phyloP scores from a whole-genome alignment of 2,888 invertebrate species.

The Rhingia campestris region DNA sequence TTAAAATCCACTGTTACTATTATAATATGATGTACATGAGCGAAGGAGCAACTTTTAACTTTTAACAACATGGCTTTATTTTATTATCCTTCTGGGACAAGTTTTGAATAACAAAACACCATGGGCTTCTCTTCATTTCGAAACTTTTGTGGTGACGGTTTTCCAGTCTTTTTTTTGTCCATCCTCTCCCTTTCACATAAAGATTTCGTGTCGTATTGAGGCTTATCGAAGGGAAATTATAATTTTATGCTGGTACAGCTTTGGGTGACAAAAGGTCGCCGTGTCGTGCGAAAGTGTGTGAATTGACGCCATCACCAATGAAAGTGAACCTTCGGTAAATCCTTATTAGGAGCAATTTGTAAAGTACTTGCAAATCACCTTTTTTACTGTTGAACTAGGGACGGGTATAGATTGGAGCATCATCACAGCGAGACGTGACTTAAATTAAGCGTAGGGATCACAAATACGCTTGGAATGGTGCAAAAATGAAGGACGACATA shows the following conservation, averaged over 20 bases:
- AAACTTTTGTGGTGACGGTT: constrained; percentile 31
- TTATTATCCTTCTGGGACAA: constrained; percentile 70
- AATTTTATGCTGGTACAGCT: constrained; percentile 63
- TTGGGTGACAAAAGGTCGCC: constrained; percentile 62
- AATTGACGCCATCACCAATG: constrained; percentile 22
- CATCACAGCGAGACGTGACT: constrained; percentile 64
- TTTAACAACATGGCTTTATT: constrained; percentile 70
- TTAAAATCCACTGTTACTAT: constrained; percentile 10
- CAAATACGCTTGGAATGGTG: constrained; percentile 41
- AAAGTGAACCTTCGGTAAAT: constrained; percentile 68
- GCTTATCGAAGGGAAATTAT: constrained; percentile 70
- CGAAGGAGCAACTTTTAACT: constrained; percentile 53
- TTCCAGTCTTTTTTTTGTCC: constrained; percentile 25
- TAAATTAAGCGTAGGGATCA: constrained; percentile 67
- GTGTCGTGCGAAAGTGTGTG: constrained; percentile 51
- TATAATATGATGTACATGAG: constrained; percentile 42
- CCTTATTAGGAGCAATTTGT: constrained; percentile 71
- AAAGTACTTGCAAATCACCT: constrained; percentile 72
- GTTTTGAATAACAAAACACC: constrained; percentile 66
- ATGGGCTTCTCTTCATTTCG: constrained; percentile 30
- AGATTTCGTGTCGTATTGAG: constrained; percentile 58
- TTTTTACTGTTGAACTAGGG: constrained; percentile 44
- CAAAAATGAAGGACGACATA: constrained; percentile 10
- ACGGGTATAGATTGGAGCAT: constrained; percentile 46
- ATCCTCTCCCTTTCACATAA: constrained; percentile 19